phyloP scores from a whole-genome alignment of 2,888 invertebrate species.

The Tridacna gigas region DNA sequence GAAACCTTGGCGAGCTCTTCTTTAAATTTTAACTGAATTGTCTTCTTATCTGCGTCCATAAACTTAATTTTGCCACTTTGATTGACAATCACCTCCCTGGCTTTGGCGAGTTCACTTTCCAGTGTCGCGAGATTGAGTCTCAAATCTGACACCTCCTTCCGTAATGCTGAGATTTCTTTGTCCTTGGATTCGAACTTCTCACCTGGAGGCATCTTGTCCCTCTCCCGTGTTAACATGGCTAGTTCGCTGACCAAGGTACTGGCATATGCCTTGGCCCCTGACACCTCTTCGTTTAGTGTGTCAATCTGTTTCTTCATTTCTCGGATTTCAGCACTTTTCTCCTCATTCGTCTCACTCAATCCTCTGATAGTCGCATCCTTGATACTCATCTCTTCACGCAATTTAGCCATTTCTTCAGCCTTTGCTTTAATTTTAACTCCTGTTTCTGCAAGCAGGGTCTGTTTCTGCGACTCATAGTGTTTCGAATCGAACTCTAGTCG shows the following conservation, averaged over 20 bases:
- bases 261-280: conserved; percentile 66
- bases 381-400: conserved; percentile 54
- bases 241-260: conserved; percentile 69
- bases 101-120: conserved; percentile 71
- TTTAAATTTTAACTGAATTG: conserved; percentile 72
- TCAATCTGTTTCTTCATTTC: conserved; percentile 66
- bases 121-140: conserved; percentile 65
- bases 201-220: conserved; percentile 62
- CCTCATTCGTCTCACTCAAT: conserved; percentile 63
- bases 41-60: conserved; percentile 70
- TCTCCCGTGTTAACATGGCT: conserved; percentile 58
- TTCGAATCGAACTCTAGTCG: conserved; percentile 69
- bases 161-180: conserved; percentile 60
- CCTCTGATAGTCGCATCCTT: conserved; percentile 61
- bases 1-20: conserved; percentile 73
- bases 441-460: conserved; percentile 54
- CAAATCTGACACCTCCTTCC: conserved; percentile 67
- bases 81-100: conserved; percentile 67
- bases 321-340: conserved; percentile 63
- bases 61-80: conserved; percentile 70
- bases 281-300: conserved; percentile 67
- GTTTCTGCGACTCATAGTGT: conserved; percentile 66
- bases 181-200: conserved; percentile 65
- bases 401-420: conserved; percentile 54
- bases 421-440: conserved; percentile 63